phyloP scores from a whole-genome alignment of 2,797 vertebrate genomes.

The Otus scops region DNA sequence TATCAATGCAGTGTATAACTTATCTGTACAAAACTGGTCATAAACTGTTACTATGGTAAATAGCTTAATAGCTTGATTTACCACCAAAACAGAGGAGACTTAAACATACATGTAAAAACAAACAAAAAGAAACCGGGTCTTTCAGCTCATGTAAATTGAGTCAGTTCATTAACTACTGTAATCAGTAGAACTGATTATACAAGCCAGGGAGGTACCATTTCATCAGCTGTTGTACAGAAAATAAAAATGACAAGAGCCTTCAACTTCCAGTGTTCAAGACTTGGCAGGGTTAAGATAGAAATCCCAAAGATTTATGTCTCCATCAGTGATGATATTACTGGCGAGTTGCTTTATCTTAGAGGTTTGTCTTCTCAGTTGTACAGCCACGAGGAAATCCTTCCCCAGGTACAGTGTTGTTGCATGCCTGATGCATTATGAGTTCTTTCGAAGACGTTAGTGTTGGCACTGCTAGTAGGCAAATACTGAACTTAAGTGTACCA shows the following conservation, averaged over 20 bases:
- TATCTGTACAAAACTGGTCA: not conserved
- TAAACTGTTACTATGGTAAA: not conserved
- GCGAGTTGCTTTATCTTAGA: not conserved
- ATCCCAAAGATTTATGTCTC: constrained; percentile 13
- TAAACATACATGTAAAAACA: not conserved
- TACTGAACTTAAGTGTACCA: not conserved
- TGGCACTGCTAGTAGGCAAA: not conserved
- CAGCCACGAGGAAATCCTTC: not conserved
- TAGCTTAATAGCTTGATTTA: not conserved
- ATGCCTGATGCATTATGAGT: not conserved
- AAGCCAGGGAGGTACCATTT: not conserved
- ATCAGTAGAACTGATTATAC: constrained; percentile 26
- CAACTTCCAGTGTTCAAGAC: not conserved
- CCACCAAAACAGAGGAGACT: not conserved
- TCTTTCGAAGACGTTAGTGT: not conserved
- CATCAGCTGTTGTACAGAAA: constrained; percentile 10
- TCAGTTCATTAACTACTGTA: constrained; percentile 26
- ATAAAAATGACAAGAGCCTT: constrained; percentile 35
- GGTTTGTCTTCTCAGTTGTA: constrained; percentile 14
- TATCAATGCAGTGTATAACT: not conserved
- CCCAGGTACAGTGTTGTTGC: not conserved
- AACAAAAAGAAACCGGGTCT: not conserved
- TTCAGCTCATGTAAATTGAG: constrained; percentile 6
- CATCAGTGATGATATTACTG: not conserved
- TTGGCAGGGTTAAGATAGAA: not conserved